A percentile compares a stretch with the other conserved stretches of the same genome.
Conservation (phyloP, 2,797 vertebrate genomes). For the Takifugu rubripes region DNA sequence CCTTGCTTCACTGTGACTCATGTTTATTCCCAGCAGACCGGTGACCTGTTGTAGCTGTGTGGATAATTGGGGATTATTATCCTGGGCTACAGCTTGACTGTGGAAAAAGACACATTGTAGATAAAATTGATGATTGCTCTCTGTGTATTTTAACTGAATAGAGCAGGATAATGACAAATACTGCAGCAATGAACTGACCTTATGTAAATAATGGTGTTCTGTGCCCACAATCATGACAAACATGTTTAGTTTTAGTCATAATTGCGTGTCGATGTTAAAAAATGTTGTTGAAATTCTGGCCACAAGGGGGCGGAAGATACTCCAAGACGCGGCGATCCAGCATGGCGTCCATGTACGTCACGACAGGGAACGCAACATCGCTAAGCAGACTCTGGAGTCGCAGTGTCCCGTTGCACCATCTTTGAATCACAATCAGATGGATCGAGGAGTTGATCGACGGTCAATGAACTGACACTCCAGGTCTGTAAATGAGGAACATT, state of each 20-base stretch:
- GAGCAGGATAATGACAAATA: neutral
- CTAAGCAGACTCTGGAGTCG: no score
- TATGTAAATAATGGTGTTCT: neutral
- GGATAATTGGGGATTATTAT: conserved; percentile 21
- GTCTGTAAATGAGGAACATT: no score
- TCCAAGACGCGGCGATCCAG: neutral
- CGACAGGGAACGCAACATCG: neutral
- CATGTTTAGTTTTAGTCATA: neutral
- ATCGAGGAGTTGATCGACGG: no score
- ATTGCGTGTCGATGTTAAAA: neutral
- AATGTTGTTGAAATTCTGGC: no score
- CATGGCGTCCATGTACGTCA: neutral
- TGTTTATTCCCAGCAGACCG: conserved; percentile 43
- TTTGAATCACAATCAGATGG: no score
- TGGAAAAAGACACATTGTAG: conserved; percentile 38
- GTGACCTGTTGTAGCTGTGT: conserved; percentile 38
- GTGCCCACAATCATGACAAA: neutral
- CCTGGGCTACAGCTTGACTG: conserved; percentile 18
- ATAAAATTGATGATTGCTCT: conserved; percentile 10
- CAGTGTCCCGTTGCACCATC: no score
- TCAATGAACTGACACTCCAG: no score
- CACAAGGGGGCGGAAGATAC: neutral
- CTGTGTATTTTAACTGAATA: conserved; percentile 8
- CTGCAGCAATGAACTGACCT: neutral
- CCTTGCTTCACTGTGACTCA: conserved; percentile 36